Conservation (phyloP, 2,888 invertebrate genomes). For the Anoncus sp. region DNA sequence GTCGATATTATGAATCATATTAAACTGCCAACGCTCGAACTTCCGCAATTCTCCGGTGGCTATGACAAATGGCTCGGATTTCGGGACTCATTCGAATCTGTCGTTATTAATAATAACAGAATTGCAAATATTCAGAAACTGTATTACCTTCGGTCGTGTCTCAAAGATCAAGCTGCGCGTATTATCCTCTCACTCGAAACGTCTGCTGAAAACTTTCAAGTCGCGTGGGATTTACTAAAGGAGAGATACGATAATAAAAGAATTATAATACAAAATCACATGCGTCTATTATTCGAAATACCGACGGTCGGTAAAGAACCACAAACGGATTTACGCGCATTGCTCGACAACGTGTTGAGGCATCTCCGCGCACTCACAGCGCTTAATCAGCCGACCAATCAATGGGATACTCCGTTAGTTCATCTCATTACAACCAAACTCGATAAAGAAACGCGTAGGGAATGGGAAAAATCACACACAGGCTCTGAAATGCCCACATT, state of each 20-base stretch:
- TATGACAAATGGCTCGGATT: too few species aligned
- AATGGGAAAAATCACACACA: slow-evolving; percentile 18
- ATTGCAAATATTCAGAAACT: slow-evolving; percentile 34
- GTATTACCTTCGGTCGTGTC: slow-evolving; percentile 30
- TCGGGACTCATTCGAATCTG: too few species aligned
- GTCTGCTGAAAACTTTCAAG: slow-evolving; percentile 31
- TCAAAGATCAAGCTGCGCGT: slow-evolving; percentile 26
- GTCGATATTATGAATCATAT: too few species aligned
- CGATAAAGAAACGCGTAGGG: slow-evolving; percentile 5
- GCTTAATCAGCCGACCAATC: slow-evolving; percentile 12
- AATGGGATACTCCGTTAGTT: slow-evolving; percentile 27
- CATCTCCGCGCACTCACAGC: slow-evolving; percentile 20
- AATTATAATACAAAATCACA: slow-evolving; percentile 37
- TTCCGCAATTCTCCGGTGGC: too few species aligned
- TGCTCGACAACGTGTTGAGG: slow-evolving; percentile 14
- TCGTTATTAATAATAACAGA: too few species aligned
- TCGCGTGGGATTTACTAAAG: slow-evolving; percentile 35
- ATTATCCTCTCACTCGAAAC: slow-evolving; percentile 7
- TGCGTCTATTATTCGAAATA: slow-evolving; percentile 12
- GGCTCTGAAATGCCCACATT: background rate
- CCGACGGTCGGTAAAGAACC: slow-evolving; percentile 1
- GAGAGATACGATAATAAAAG: slow-evolving; percentile 36
- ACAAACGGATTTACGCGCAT: background rate
- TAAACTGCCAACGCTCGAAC: too few species aligned
- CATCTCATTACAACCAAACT: slow-evolving; percentile 16